phyloP scores from a whole-genome alignment of 1,140 invertebrate species.

The Grapholita molesta region DNA sequence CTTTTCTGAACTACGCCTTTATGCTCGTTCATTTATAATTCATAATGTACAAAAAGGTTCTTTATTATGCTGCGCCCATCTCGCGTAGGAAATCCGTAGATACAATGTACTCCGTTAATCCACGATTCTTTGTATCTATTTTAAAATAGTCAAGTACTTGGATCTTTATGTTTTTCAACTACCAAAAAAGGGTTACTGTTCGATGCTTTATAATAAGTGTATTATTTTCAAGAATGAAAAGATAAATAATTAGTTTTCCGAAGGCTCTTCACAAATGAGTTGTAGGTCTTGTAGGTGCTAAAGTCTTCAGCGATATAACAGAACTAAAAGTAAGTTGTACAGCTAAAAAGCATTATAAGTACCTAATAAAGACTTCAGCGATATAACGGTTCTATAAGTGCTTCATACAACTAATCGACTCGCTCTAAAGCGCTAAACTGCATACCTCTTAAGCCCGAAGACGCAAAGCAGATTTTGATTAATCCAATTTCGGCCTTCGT shows the following conservation, averaged over 20 bases:
- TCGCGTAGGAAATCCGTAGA: not conserved
- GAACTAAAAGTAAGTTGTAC: no score
- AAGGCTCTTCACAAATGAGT: no score
- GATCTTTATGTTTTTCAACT: not conserved
- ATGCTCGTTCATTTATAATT: not conserved
- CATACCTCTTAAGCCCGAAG: not conserved
- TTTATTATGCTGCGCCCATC: not conserved
- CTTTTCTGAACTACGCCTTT: not conserved
- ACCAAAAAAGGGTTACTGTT: no score
- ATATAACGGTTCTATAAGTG: no score
- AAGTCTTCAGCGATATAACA: no score
- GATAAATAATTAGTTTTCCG: no score
- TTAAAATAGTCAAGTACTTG: not conserved
- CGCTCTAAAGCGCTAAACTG: not conserved
- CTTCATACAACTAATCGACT: not conserved
- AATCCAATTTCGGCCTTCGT: not conserved
- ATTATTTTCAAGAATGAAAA: no score
- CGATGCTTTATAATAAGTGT: no score
- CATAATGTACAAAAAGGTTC: not conserved
- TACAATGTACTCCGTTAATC: not conserved
- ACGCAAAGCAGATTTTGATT: not conserved
- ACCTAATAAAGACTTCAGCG: no score
- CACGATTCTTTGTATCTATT: not conserved
- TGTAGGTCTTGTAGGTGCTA: no score
- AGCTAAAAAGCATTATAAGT: no score